These are phyloP conservation scores for Scomberomorus guttatus DNA, from an alignment of 2,797 vertebrate species.

Conservation along the genomic window DNA sequence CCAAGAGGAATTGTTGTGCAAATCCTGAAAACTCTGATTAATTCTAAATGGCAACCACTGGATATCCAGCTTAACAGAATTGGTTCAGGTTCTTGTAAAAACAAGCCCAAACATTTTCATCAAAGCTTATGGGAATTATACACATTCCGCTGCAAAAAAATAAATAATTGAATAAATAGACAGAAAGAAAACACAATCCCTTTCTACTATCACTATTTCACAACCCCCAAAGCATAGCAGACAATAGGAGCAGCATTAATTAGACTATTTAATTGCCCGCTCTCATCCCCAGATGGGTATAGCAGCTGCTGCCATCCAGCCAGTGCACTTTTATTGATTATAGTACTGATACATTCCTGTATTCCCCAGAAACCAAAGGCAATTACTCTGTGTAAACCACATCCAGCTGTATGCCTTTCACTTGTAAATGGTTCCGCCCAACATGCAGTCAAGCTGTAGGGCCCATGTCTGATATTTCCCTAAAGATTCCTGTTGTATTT, in stretches of 20 bases:
- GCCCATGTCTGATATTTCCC: constrained; percentile 74
- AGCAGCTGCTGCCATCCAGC: constrained; percentile 77
- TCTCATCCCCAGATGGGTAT: constrained; percentile 73
- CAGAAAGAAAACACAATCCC: constrained; percentile 30
- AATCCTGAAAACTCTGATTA: constrained; percentile 2
- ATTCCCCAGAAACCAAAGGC: constrained; percentile 80
- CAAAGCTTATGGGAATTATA: constrained; percentile 20
- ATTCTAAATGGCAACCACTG: neutral
- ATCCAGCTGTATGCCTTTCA: constrained; percentile 78
- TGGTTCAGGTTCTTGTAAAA: constrained; percentile 10
- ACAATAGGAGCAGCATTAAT: constrained; percentile 77
- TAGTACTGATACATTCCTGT: constrained; percentile 76
- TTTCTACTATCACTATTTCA: constrained; percentile 56
- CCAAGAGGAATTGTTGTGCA: neutral
- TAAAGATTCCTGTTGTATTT: constrained; percentile 63
- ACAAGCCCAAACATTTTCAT: constrained; percentile 11
- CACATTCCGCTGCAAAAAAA: constrained; percentile 11
- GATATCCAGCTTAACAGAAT: constrained; percentile 8
- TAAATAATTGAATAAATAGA: constrained; percentile 47
- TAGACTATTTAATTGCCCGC: constrained; percentile 79
- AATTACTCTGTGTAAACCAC: constrained; percentile 81
- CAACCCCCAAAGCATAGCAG: constrained; percentile 56
- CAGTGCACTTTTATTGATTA: constrained; percentile 81
- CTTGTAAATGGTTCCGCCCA: constrained; percentile 73
- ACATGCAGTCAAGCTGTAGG: constrained; percentile 72